Percentiles rank a stretch among this genome's conserved stretches.
Conservation (phyloP, 1,140 invertebrate genomes). For the Cydia pomonella region DNA sequence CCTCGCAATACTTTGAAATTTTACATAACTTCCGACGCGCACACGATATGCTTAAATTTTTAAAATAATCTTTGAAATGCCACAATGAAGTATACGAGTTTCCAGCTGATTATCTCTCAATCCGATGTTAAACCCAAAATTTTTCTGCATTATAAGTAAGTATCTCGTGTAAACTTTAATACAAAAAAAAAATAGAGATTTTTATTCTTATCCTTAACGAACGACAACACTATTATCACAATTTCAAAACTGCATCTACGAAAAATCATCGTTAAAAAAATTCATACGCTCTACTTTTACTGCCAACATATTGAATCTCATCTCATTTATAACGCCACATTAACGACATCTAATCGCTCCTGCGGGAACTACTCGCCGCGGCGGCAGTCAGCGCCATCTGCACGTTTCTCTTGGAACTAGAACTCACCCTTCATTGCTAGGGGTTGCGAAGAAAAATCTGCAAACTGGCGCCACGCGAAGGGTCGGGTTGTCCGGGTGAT, state of each 20-base stretch:
- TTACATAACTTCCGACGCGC: too few species aligned
- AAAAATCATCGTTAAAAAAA: not conserved
- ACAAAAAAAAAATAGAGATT: too few species aligned
- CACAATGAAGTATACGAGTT: too few species aligned
- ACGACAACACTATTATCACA: not conserved
- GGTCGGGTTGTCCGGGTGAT: conserved; percentile 30
- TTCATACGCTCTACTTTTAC: conserved; percentile 8
- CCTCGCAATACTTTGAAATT: too few species aligned
- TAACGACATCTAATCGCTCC: conserved; percentile 16
- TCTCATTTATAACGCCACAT: conserved; percentile 6
- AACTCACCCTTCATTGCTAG: conserved; percentile 61
- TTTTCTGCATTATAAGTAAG: too few species aligned
- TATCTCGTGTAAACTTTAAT: too few species aligned
- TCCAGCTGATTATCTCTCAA: too few species aligned
- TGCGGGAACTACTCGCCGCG: not conserved
- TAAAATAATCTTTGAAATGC: too few species aligned
- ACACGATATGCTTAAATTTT: too few species aligned
- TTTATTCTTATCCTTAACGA: too few species aligned
- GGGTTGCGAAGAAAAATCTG: conserved; percentile 73
- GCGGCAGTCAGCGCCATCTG: conserved; percentile 56
- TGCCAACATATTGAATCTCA: conserved; percentile 2
- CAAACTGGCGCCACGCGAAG: conserved; percentile 67
- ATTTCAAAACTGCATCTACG: not conserved
- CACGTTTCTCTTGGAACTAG: conserved; percentile 43
- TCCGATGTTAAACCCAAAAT: too few species aligned